Evolutionary conservation across 1,140 invertebrate species (phyloP).

Genomic region (Rhopalosiphum maidis): DNA sequence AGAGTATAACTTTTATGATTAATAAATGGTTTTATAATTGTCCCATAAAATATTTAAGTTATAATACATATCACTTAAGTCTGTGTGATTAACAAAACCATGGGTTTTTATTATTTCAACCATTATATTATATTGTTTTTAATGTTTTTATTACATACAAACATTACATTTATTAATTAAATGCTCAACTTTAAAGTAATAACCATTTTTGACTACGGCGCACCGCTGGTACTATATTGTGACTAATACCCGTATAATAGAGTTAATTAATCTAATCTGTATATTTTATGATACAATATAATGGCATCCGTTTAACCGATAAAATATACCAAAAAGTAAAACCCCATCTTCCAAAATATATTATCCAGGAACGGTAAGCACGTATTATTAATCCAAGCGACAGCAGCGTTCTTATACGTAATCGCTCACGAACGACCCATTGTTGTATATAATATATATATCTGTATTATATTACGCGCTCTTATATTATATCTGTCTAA

Average conservation of each 20-base stretch:
- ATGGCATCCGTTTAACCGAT: constrained; percentile 17
- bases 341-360: neutral
- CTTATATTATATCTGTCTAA: neutral
- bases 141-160: neutral
- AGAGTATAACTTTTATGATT: neutral
- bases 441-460: neutral
- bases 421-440: constrained; percentile 6
- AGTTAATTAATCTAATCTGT: constrained; percentile 46
- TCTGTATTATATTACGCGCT: neutral
- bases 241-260: constrained; percentile 9
- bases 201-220: neutral
- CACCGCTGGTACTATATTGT: neutral
- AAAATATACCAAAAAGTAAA: constrained; percentile 12
- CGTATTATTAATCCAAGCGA: neutral
- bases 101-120: neutral
- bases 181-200: constrained; percentile 22
- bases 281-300: constrained; percentile 20
- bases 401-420: neutral
- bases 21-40: neutral
- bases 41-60: neutral
- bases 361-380: neutral
- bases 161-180: neutral
- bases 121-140: neutral
- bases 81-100: neutral
- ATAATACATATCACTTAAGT: neutral